Conservation (phyloP, 2,113 vertebrate species). For the Sylvilagus bachmani region DNA sequence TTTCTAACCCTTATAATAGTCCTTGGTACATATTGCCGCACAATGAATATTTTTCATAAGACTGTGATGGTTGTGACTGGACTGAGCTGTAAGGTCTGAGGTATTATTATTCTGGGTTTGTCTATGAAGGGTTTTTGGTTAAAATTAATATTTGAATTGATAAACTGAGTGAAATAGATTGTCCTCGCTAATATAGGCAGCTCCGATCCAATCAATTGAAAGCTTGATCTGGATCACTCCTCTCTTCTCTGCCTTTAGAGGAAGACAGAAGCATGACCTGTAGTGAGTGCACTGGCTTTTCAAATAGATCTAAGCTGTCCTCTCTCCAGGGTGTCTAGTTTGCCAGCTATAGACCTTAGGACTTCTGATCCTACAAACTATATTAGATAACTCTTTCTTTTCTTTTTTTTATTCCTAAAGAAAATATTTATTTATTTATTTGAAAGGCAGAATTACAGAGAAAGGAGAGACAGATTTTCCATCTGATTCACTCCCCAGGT, state of each 20-base stretch:
- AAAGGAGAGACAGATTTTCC: no score
- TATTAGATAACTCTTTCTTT: background rate
- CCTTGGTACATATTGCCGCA: background rate
- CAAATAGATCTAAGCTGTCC: background rate
- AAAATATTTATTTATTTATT: no score
- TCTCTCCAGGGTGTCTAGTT: background rate
- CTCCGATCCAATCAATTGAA: background rate
- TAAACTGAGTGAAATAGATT: background rate
- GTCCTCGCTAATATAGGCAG: background rate
- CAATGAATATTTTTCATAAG: background rate
- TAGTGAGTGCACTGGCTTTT: no score
- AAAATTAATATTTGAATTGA: background rate
- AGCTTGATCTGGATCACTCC: no score
- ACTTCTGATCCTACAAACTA: background rate
- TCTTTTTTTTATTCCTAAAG: no score
- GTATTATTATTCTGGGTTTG: background rate
- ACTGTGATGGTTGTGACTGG: background rate
- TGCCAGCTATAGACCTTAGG: background rate
- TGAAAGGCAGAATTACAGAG: no score
- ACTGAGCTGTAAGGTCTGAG: rapidly evolving
- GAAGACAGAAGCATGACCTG: no score
- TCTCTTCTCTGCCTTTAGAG: background rate
- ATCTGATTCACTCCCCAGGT: no score
- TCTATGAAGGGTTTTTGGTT: background rate
- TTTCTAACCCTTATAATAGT: background rate